These are phyloP conservation scores for Rhabditophanes sp. DNA, from an alignment of 2,888 invertebrate genomes.

Conservation along the genomic window DNA sequence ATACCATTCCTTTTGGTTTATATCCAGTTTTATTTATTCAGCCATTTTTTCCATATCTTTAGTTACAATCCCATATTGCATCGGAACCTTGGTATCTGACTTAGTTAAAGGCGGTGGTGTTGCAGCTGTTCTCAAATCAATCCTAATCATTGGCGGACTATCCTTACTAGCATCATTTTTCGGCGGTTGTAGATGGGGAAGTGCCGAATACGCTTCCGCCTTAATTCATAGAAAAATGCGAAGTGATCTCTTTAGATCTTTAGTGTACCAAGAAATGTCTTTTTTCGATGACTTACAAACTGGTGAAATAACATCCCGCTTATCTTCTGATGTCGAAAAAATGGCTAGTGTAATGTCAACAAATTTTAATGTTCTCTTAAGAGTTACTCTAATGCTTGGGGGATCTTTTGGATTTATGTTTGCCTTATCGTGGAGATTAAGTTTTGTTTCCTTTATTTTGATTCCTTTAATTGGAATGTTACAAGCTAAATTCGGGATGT, in stretches of 20 bases:
- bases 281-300: conserved; percentile 45
- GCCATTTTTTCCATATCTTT: too few species aligned
- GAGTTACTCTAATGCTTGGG: conserved; percentile 44
- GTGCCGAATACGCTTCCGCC: conserved; percentile 42
- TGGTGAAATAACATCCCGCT: conserved; percentile 46
- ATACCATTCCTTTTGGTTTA: too few species aligned
- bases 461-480: conserved; percentile 45
- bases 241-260: conserved; percentile 40
- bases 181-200: too few species aligned
- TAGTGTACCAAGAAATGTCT: conserved; percentile 45
- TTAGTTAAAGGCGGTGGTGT: too few species aligned
- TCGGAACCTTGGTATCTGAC: too few species aligned
- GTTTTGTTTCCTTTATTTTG: conserved; percentile 45
- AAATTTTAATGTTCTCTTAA: conserved; percentile 45
- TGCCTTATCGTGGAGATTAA: conserved; percentile 45
- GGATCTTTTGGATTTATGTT: conserved; percentile 46
- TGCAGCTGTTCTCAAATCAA: too few species aligned
- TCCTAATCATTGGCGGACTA: too few species aligned
- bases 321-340: conserved; percentile 47
- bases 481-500: too few species aligned
- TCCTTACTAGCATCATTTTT: too few species aligned
- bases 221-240: conserved; percentile 42
- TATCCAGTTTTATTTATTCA: too few species aligned
- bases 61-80: too few species aligned
- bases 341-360: conserved; percentile 45